Conservation (phyloP, 2,888 invertebrate genomes). For the Drosophila mettleri region DNA sequence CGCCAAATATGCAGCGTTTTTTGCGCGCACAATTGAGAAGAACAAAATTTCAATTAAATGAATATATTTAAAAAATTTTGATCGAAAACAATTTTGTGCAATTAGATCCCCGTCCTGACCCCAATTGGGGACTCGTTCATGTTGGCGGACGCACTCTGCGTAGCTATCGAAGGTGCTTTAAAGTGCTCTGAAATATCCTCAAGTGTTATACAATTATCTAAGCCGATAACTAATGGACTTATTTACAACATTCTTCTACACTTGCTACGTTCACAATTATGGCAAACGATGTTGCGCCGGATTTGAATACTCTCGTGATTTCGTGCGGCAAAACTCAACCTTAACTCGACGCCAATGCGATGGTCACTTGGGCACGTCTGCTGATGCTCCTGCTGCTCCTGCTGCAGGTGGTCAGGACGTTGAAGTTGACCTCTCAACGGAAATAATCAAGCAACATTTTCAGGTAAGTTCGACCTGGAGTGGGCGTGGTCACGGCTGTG, state of each 20-base stretch:
- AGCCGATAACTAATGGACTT: slow-evolving; percentile 48
- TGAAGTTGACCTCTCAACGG: slow-evolving; percentile 85
- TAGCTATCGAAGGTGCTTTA: slow-evolving; percentile 13
- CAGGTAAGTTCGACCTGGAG: slow-evolving; percentile 79
- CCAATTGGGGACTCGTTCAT: slow-evolving; percentile 29
- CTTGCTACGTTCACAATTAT: slow-evolving; percentile 33
- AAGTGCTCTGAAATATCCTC: slow-evolving; percentile 19
- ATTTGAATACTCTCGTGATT: slow-evolving; percentile 47
- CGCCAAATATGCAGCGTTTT: slow-evolving; percentile 8
- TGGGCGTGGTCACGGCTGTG: slow-evolving; percentile 25
- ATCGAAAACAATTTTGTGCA: neutral
- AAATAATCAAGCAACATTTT: slow-evolving; percentile 86
- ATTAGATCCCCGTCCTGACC: slow-evolving; percentile 1
- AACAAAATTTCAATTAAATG: slow-evolving; percentile 57
- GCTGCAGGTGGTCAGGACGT: slow-evolving; percentile 84
- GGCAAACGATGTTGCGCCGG: slow-evolving; percentile 40
- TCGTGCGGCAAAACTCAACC: slow-evolving; percentile 34
- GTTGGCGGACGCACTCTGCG: slow-evolving; percentile 53
- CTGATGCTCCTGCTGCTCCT: slow-evolving; percentile 18
- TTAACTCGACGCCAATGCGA: slow-evolving; percentile 41
- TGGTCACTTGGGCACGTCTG: slow-evolving; percentile 80
- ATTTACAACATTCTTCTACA: slow-evolving; percentile 53
- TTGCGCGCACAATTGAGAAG: slow-evolving; percentile 19
- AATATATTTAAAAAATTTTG: slow-evolving; percentile 18
- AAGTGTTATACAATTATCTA: slow-evolving; percentile 4